A percentile compares a stretch with the other conserved stretches of the same genome.
Evolutionary conservation across 2,888 invertebrate genomes (phyloP).

Genomic region (Caenorhabditis virilis): DNA sequence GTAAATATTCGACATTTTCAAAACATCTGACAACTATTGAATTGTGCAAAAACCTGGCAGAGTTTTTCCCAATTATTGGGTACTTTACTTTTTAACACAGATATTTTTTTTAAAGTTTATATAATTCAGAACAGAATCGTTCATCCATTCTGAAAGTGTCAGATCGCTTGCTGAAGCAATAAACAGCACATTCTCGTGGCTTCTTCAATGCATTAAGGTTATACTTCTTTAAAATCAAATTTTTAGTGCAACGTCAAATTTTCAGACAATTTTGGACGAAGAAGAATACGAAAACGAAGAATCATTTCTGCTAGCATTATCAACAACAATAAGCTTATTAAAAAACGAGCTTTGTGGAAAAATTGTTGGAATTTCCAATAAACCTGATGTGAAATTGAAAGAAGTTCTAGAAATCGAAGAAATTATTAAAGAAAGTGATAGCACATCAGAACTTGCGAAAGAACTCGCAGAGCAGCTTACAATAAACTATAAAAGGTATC

Average conservation of each 20-base stretch:
- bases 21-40: not conserved
- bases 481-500: not conserved
- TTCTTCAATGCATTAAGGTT: not conserved
- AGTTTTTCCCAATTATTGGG: not conserved
- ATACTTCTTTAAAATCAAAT: too few species aligned
- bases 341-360: not conserved
- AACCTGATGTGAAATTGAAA: not conserved
- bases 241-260: not conserved
- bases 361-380: not conserved
- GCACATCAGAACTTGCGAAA: not conserved
- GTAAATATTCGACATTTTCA: too few species aligned
- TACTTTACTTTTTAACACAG: not conserved
- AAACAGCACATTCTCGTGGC: too few species aligned
- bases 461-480: conserved; percentile 3
- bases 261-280: not conserved
- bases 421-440: not conserved
- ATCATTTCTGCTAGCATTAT: not conserved
- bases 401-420: conserved; percentile 1
- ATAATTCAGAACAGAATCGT: not conserved
- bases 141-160: too few species aligned
- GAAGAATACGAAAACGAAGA: not conserved
- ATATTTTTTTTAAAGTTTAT: not conserved
- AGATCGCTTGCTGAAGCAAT: too few species aligned
- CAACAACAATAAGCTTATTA: not conserved
- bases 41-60: not conserved